Evolutionary conservation across 2,797 vertebrate genomes (phyloP).

Genomic region (Pogonophryne albipinna): DNA sequence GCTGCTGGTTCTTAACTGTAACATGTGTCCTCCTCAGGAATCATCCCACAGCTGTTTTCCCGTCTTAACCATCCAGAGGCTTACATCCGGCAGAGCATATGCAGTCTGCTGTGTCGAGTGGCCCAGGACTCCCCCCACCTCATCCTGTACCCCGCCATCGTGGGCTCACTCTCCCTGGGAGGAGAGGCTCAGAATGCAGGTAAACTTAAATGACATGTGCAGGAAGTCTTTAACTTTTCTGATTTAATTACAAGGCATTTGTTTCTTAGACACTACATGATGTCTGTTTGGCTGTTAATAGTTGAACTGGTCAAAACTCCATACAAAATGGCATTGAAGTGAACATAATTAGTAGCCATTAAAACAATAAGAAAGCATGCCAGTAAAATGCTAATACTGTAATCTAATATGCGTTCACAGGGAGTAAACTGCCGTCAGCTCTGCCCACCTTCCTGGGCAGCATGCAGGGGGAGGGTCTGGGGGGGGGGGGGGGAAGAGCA

Average conservation of each 20-base stretch:
- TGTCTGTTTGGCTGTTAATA: no score
- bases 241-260: neutral
- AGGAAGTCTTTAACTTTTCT: neutral
- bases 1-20: neutral
- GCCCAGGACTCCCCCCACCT: constrained; percentile 98
- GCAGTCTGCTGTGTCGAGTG: constrained; percentile 95
- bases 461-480: constrained; percentile 92
- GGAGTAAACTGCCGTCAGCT: constrained; percentile 92
- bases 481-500: constrained; percentile 87
- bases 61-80: constrained; percentile 98
- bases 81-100: constrained; percentile 97
- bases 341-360: no score
- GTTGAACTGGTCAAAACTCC: no score
- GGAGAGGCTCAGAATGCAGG: constrained; percentile 95
- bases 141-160: constrained; percentile 97
- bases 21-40: constrained; percentile 82
- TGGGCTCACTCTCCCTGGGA: constrained; percentile 96
- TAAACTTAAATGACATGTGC: constrained; percentile 43
- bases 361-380: no score
- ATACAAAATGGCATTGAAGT: no score
- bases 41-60: constrained; percentile 98
- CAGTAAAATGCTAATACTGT: neutral
- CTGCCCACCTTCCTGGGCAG: constrained; percentile 94
- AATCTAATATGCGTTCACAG: constrained; percentile 73
- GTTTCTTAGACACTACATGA: no score